A percentile compares a stretch with the other conserved stretches of the same genome.
Evolutionary conservation across 1,140 invertebrate genomes (phyloP).

Genomic region (Asbolus verrucosus): DNA sequence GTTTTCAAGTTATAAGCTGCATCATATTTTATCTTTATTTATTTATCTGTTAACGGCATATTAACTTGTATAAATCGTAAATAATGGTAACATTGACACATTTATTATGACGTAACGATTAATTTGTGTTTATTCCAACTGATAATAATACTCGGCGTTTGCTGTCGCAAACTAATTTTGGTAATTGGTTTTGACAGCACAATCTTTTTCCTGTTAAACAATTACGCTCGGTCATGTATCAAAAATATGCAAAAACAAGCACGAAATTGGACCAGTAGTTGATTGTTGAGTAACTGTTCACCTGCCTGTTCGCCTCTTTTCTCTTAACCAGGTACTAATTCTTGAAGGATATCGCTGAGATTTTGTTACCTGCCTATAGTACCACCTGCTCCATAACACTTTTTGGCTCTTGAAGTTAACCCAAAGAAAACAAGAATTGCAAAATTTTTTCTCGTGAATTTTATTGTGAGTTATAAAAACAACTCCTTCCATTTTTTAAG

Average conservation of each 20-base stretch:
- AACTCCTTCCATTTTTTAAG: too few species aligned
- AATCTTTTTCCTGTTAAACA: too few species aligned
- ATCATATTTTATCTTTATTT: background rate
- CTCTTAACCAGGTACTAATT: background rate
- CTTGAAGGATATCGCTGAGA: background rate
- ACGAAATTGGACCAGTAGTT: too few species aligned
- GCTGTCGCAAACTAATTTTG: too few species aligned
- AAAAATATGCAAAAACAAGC: too few species aligned
- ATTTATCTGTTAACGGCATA: background rate
- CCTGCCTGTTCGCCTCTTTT: background rate
- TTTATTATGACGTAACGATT: background rate
- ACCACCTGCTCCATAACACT: slow-evolving; percentile 20
- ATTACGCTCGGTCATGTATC: too few species aligned
- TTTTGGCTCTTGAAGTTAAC: background rate
- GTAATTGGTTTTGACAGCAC: too few species aligned
- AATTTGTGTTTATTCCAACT: background rate
- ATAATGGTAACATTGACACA: background rate
- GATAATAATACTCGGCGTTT: too few species aligned
- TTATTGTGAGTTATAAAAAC: too few species aligned
- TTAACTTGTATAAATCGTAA: background rate
- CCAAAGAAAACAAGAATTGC: background rate
- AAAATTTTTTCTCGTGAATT: too few species aligned
- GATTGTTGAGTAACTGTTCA: too few species aligned
- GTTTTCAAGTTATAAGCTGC: too few species aligned
- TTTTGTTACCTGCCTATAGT: slow-evolving; percentile 13